Evolutionary conservation across 2,113 vertebrate genomes (phyloP), one percentile per base, ranked within the genome.

Genomic region (Elaphurus davidianus): DNA sequence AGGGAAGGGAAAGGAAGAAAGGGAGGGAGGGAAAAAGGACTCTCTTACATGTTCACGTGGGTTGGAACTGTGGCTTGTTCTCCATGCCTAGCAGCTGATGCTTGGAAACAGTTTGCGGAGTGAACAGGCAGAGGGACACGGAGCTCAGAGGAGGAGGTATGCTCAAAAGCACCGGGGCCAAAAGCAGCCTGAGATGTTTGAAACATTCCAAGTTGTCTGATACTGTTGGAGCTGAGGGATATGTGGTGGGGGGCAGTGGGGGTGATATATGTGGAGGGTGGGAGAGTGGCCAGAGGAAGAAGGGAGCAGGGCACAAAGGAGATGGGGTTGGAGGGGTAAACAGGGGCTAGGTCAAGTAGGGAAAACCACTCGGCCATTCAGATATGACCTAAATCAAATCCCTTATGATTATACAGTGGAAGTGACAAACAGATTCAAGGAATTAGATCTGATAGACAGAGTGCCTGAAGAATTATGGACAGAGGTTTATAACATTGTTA

Each of bases 281-380:
- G 40, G 7, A 47, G 17, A 19, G 9, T 25, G 36, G 21, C 23
- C 0, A 0, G 57, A 23, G 1, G 1, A 12, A 10, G n/a, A 86
- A 50, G 13, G 21, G 12, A 67, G 36, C 0, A 2, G 43, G 33
- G 4, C 36, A 52, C 28, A 14, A 10, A 27, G n/a, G 47, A 59
- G 33, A 74, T 7, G 76, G 21, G 52, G 5, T 4, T 43, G 36
- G 23, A 40, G 50, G 8, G 40, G 33, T 0, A 7, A 40, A 9
- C 3, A 33, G 83, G 40, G 28, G 13, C n/a, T 8, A 28, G 33
- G 23, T 16, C 3, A 3, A 64, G 30, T 4, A 64, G 30, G 62
- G 62, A 4, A 64, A n/a, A 64, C 15, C 30, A 8, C 30, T 17
- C 1, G 15, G 30, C 62, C 33, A n/a, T 67, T n/a, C 62, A 67